phyloP scores from a whole-genome alignment of 2,113 vertebrate species.

The Mellivora capensis region DNA sequence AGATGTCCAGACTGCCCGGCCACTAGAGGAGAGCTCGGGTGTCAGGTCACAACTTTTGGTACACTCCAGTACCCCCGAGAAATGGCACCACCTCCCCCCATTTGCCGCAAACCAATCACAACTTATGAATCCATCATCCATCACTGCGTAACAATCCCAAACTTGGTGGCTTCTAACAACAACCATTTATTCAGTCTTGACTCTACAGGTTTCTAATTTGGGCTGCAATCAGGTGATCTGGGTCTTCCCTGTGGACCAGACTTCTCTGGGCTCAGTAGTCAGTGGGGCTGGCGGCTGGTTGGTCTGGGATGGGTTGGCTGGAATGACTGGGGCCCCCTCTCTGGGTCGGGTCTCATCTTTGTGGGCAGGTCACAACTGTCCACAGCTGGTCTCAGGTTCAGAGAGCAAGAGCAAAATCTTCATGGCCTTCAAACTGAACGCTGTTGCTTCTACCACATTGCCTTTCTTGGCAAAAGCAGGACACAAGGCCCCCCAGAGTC shows the following conservation, averaged over 20 bases:
- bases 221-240: background rate
- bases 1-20: background rate
- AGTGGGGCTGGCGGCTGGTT: rapidly evolving
- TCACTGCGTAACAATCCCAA: background rate
- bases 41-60: background rate
- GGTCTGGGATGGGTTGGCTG: background rate
- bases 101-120: background rate
- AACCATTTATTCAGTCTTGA: background rate
- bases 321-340: background rate
- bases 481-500: background rate
- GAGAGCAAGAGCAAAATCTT: background rate
- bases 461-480: background rate
- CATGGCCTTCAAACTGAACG: background rate
- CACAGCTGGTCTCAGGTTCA: background rate
- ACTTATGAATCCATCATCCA: background rate
- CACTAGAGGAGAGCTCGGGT: background rate
- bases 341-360: rapidly evolving
- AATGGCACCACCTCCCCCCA: background rate
- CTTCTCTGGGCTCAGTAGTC: background rate
- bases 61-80: background rate
- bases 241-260: background rate
- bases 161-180: background rate
- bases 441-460: background rate
- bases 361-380: background rate
- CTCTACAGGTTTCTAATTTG: background rate